Conservation (phyloP, 2,797 vertebrate species). For the Sebastiscus albofasciatus region DNA sequence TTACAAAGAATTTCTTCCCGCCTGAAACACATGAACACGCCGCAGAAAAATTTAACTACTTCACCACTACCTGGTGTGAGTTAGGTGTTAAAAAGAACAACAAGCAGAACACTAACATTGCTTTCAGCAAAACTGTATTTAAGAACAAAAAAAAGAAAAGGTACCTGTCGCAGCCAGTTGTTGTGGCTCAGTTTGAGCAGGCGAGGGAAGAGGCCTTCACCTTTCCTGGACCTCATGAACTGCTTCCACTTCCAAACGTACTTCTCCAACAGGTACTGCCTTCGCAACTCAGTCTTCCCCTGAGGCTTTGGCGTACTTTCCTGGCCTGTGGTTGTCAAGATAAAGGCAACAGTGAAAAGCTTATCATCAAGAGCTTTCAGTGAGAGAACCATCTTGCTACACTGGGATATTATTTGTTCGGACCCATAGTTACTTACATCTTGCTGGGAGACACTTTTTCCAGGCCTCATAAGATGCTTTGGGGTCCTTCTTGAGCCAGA, state of each 20-base stretch:
- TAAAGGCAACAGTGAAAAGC: background rate
- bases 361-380: background rate
- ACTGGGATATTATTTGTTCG: background rate
- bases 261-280: constrained; percentile 94
- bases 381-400: background rate
- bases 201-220: constrained; percentile 89
- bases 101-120: background rate
- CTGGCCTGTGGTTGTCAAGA: constrained; percentile 69
- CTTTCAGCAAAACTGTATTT: background rate
- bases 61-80: no score
- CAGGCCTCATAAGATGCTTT: constrained; percentile 97
- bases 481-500: constrained; percentile 98
- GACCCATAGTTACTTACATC: constrained; percentile 83
- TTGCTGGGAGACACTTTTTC: constrained; percentile 97
- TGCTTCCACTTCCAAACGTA: constrained; percentile 99
- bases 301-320: constrained; percentile 89
- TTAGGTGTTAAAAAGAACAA: background rate
- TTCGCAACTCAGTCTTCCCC: constrained; percentile 90
- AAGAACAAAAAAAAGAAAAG: no score
- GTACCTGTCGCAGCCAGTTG: constrained; percentile 97
- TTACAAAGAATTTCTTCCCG: no score
- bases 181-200: constrained; percentile 96
- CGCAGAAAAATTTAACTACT: no score
- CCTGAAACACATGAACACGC: no score
- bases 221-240: constrained; percentile 89